Evolutionary conservation across 2,797 vertebrate species (phyloP).

Genomic region (Siniperca scherzeri): DNA sequence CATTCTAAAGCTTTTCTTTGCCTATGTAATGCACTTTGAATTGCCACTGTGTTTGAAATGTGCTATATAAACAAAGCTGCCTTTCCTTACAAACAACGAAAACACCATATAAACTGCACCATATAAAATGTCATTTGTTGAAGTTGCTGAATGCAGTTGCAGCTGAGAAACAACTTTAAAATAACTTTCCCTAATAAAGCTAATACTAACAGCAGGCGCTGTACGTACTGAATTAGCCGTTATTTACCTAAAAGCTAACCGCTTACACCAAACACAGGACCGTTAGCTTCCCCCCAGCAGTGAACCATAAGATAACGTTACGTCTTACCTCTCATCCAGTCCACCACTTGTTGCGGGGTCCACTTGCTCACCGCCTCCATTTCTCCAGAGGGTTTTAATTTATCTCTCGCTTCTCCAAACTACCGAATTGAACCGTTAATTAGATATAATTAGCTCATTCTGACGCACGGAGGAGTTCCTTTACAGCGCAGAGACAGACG

Average conservation of each 20-base stretch:
- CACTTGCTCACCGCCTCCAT: conserved; percentile 84
- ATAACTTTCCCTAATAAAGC: not conserved
- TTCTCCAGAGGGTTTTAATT: not conserved
- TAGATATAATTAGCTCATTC: not conserved
- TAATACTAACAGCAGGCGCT: too few species aligned
- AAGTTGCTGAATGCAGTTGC: too few species aligned
- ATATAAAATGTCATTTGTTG: not conserved
- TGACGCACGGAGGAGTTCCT: not conserved
- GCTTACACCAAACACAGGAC: not conserved
- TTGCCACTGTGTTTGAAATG: not conserved
- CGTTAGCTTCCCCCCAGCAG: not conserved
- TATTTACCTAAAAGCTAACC: not conserved
- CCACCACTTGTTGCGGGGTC: conserved; percentile 80
- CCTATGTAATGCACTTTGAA: too few species aligned
- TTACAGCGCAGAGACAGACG: not conserved
- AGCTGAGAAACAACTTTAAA: not conserved
- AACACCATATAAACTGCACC: not conserved
- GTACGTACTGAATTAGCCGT: not conserved
- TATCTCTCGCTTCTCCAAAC: not conserved
- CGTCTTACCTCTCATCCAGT: conserved; percentile 83
- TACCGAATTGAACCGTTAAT: not conserved
- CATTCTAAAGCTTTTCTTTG: not conserved
- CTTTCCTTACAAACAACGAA: too few species aligned
- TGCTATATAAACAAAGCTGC: not conserved
- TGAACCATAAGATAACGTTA: too few species aligned